phyloP scores from a whole-genome alignment of 1,140 invertebrate genomes.

The Pteromalus puparum region DNA sequence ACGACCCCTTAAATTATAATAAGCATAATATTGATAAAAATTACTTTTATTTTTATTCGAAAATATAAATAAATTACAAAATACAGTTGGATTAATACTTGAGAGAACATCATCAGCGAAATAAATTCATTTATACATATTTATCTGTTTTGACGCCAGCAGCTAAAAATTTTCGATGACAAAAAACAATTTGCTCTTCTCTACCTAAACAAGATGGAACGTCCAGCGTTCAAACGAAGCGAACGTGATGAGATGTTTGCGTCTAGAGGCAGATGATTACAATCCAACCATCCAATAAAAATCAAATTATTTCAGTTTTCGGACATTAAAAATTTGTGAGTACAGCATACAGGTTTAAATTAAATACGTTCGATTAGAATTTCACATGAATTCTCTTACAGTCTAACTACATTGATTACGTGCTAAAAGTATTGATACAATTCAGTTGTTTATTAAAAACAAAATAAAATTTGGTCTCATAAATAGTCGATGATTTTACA shows the following conservation, averaged over 20 bases:
- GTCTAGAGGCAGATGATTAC: background rate
- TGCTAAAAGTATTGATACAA: background rate
- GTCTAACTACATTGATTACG: background rate
- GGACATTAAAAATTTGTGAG: background rate
- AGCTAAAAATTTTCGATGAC: constrained; percentile 54
- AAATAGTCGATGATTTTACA: background rate
- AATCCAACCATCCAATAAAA: constrained; percentile 18
- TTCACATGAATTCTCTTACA: constrained; percentile 3
- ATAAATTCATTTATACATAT: constrained; percentile 53
- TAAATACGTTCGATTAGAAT: background rate
- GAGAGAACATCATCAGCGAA: constrained; percentile 62
- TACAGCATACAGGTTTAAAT: background rate
- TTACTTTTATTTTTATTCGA: constrained; percentile 70
- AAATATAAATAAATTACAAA: constrained; percentile 76
- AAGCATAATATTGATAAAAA: constrained; percentile 66
- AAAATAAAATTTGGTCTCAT: background rate
- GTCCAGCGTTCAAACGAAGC: constrained; percentile 50
- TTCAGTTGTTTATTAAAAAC: background rate
- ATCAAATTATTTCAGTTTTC: constrained; percentile 19
- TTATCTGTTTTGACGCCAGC: constrained; percentile 53
- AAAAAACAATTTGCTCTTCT: constrained; percentile 41
- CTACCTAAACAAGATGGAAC: constrained; percentile 24
- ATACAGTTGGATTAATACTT: constrained; percentile 68
- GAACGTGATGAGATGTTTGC: background rate
- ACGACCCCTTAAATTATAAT: background rate